Conservation (phyloP, 2,113 vertebrate genomes). For the Meriones unguiculatus region DNA sequence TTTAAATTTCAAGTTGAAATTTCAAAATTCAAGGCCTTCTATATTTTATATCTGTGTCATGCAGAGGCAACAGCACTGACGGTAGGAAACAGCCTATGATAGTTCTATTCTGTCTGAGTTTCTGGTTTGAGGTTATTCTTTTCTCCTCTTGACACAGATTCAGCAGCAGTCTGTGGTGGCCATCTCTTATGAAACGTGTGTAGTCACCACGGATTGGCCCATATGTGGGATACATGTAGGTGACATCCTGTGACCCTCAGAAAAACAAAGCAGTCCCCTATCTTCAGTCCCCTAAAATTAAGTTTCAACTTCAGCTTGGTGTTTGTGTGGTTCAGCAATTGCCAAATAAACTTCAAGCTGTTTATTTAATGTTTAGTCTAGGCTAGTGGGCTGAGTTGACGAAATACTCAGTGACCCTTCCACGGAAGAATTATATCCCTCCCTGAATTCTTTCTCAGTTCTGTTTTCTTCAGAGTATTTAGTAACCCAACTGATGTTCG, state of each 20-base stretch:
- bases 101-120: neutral
- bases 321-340: constrained; percentile 51
- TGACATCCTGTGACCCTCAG: neutral
- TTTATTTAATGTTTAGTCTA: constrained; percentile 44
- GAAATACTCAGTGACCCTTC: constrained; percentile 20
- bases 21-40: constrained; percentile 36
- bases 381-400: neutral
- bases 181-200: neutral
- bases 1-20: constrained; percentile 43
- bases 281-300: constrained; percentile 57
- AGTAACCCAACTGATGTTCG: neutral
- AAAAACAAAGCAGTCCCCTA: constrained; percentile 11
- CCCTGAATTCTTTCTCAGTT: neutral
- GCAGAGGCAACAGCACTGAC: neutral
- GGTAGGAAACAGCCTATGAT: neutral
- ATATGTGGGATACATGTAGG: rapidly evolving
- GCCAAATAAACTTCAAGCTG: constrained; percentile 53
- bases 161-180: neutral
- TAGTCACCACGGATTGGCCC: neutral
- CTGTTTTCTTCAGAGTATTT: neutral
- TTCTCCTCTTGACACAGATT: neutral
- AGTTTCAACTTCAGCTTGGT: neutral
- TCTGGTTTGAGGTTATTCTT: neutral
- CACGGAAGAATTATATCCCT: constrained; percentile 30
- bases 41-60: neutral